phyloP scores from a whole-genome alignment of 2,113 vertebrate species.

The Platycercus adscitus region DNA sequence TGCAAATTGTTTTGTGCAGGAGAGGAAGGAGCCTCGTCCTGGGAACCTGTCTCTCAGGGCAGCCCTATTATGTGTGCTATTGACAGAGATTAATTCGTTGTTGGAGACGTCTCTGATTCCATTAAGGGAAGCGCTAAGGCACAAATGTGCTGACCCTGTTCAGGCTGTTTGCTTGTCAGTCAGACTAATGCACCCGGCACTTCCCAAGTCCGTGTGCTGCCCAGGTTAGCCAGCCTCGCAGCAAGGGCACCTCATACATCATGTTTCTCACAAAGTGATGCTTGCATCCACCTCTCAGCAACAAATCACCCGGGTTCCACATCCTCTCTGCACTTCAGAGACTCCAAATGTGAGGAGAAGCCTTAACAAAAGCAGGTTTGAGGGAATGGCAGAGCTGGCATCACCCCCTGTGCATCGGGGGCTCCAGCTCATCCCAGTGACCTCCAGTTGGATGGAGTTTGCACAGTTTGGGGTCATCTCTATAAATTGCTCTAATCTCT shows the following conservation, averaged over 20 bases:
- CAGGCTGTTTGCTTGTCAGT: background rate
- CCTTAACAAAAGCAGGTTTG: background rate
- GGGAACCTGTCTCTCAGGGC: background rate
- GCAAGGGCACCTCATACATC: background rate
- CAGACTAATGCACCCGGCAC: background rate
- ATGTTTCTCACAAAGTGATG: background rate
- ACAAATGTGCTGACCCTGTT: background rate
- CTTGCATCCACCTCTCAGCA: background rate
- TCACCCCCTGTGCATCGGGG: background rate
- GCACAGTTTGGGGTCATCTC: background rate
- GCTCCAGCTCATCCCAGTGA: background rate
- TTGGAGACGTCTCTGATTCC: background rate
- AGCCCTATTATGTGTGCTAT: background rate
- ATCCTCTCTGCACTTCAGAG: background rate
- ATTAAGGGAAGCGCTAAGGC: background rate
- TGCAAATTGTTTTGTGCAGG: background rate
- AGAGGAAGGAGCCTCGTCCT: background rate
- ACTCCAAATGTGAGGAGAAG: rapidly evolving
- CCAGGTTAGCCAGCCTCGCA: background rate
- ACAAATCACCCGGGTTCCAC: background rate
- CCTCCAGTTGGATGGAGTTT: background rate
- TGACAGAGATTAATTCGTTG: background rate
- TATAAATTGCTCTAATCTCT: background rate
- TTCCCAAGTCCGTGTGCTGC: constrained; percentile 7
- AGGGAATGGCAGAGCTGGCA: background rate